phyloP scores from a whole-genome alignment of 1,140 invertebrate genomes.

The Portunus trituberculatus region DNA sequence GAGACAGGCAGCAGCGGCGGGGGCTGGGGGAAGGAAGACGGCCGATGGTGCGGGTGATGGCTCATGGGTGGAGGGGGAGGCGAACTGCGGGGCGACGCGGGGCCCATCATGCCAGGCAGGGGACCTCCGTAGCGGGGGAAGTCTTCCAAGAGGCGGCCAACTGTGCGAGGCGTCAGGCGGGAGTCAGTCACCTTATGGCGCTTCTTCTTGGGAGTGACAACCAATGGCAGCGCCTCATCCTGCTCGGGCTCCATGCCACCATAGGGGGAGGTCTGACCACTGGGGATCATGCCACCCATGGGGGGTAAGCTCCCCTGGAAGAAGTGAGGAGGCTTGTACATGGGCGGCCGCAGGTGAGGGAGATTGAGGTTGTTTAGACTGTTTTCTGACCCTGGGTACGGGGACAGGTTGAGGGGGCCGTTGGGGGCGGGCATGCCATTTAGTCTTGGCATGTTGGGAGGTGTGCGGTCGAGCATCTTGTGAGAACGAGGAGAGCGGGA shows the following conservation, averaged over 20 bases:
- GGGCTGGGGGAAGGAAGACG: slow-evolving; percentile 85
- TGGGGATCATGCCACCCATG: slow-evolving; percentile 68
- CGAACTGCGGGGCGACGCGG: slow-evolving; percentile 85
- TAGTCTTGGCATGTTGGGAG: slow-evolving; percentile 85
- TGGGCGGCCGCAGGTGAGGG: slow-evolving; percentile 80
- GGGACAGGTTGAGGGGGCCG: slow-evolving; percentile 78
- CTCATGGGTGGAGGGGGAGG: slow-evolving; percentile 91
- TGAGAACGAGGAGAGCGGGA: slow-evolving; percentile 69
- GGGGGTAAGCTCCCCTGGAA: slow-evolving; percentile 77
- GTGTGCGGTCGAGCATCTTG: slow-evolving; percentile 80
- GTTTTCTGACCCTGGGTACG: slow-evolving; percentile 80
- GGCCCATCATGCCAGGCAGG: slow-evolving; percentile 76
- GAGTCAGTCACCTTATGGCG: slow-evolving; percentile 98
- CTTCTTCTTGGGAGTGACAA: slow-evolving; percentile 97
- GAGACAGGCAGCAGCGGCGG: slow-evolving; percentile 92
- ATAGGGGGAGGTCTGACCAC: slow-evolving; percentile 76
- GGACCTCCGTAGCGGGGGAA: slow-evolving; percentile 82
- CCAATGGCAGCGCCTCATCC: slow-evolving; percentile 95
- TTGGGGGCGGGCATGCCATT: slow-evolving; percentile 82
- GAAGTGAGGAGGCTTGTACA: slow-evolving; percentile 72
- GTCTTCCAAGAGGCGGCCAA: slow-evolving; percentile 89
- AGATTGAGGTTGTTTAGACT: slow-evolving; percentile 77
- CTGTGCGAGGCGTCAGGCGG: slow-evolving; percentile 94
- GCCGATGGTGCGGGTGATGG: slow-evolving; percentile 96
- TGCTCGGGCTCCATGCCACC: slow-evolving; percentile 82